Base-by-base conservation (phyloP, 2,888 invertebrate species). In the Falcaria lacertinaria region DNA sequence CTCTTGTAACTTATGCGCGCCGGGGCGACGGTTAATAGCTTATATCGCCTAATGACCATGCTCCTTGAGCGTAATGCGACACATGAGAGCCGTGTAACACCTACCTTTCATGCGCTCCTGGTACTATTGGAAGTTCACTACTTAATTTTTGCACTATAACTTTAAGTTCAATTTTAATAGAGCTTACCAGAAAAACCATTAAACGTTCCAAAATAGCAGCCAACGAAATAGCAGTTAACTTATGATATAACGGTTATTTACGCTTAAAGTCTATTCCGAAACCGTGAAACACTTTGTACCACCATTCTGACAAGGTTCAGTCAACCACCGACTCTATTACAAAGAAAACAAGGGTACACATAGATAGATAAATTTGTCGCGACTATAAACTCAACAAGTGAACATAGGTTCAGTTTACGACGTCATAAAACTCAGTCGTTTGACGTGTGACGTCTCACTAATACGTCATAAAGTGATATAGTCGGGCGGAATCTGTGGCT, bases 41-140 rank as follows among this genome's bases (percentile, higher is more conserved):
- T 88, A 89, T 89, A 89, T 84, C 81, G 84, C 74, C 84, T 89
- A 89, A 89, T 89, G 89, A 88, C 88, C 86, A 79, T 75, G 75
- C 77, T 77, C 83, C 83, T 85, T 78, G 74, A 67, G 64, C 74
- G 78, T 84, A 85, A 86, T 84, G 84, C 73, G 75, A 79, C 86
- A 71, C 85, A 69, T 76, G 87, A 84, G 76, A 74, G 46, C 52
- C 15, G 22, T 37, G 22, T 8, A 52, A 48, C 50, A 59, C 60
- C 60, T 52, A 46, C 57, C 45, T 52, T 45, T 48, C 50, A 61
- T 68, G 45, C 39, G 37, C 47, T 50, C 53, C 57, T 57, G 50
- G 57, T 64, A 50, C 45, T 51, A 53, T 48, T 11, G 1, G 11
- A 28, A 28, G 8, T 50, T 48, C 51, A 19, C n/a, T 32, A 14